Conservation (phyloP, 1,140 invertebrate genomes). For the Pachypsylla venusta region DNA sequence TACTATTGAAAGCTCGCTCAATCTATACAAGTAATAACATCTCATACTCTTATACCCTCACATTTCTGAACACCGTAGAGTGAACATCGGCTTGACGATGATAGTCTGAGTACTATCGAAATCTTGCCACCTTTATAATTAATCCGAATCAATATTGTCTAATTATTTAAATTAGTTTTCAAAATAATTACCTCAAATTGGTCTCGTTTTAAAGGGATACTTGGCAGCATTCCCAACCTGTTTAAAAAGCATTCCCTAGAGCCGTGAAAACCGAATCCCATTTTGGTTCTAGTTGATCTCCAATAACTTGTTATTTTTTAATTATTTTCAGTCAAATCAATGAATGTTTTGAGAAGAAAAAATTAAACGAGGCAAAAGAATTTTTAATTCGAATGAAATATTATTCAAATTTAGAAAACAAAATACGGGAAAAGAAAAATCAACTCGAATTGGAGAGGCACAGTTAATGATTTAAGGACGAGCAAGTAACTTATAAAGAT, state of each 20-base stretch:
- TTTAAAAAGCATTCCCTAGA: background rate
- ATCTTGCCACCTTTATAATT: too few relatives aligned
- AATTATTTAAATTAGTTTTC: background rate
- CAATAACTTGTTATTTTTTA: conserved; percentile 1
- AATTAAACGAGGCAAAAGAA: conserved; percentile 22
- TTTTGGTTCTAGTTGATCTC: background rate
- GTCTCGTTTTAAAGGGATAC: background rate
- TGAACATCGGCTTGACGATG: too few relatives aligned
- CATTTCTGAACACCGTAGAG: too few relatives aligned
- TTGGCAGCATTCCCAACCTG: background rate
- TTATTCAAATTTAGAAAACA: conserved; percentile 35
- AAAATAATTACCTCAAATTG: background rate
- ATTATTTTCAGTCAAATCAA: conserved; percentile 25
- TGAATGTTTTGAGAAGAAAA: conserved; percentile 28
- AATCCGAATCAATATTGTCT: background rate
- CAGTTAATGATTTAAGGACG: too few relatives aligned
- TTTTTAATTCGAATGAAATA: conserved; percentile 36
- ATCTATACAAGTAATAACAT: too few relatives aligned
- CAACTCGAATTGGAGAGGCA: background rate
- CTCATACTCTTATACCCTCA: too few relatives aligned
- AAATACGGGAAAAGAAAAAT: conserved; percentile 29
- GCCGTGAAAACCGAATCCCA: background rate
- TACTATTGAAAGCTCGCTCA: too few relatives aligned
- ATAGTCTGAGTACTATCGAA: too few relatives aligned
- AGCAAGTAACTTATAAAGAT: too few relatives aligned